Evolutionary conservation across 2,888 invertebrate genomes (phyloP).

Genomic region (Coelopa pilipes): DNA sequence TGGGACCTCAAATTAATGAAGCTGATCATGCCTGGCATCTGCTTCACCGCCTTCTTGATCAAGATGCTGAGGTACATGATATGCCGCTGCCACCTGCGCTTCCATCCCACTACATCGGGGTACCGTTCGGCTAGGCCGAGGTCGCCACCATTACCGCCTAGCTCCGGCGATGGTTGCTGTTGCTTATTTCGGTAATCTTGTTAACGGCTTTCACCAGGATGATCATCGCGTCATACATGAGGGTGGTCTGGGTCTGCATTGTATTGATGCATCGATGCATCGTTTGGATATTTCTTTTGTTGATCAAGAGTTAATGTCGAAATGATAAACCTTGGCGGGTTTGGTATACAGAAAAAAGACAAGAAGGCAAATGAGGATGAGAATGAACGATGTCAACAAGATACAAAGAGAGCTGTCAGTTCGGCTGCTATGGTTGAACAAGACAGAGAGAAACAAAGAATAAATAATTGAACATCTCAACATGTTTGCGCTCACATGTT

Average conservation of each 20-base stretch:
- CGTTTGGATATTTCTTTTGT: not conserved
- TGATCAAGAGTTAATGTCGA: not conserved
- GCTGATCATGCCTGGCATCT: slow-evolving; percentile 94
- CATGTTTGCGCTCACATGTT: too few relatives aligned
- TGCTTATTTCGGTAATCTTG: slow-evolving; percentile 88
- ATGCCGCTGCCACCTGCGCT: too few relatives aligned
- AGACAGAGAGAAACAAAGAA: slow-evolving; percentile 73
- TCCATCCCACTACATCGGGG: slow-evolving; percentile 38
- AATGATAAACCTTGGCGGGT: too few relatives aligned
- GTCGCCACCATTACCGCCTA: slow-evolving; percentile 85
- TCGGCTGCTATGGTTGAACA: too few relatives aligned
- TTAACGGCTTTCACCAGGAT: slow-evolving; percentile 92
- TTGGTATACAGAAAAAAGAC: too few relatives aligned
- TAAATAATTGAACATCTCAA: too few relatives aligned
- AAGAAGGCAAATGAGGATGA: too few relatives aligned
- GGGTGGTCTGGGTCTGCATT: slow-evolving; percentile 93
- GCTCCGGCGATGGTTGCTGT: slow-evolving; percentile 81
- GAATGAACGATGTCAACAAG: too few relatives aligned
- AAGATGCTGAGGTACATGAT: slow-evolving; percentile 96
- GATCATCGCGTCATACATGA: slow-evolving; percentile 95
- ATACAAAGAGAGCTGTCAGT: too few relatives aligned
- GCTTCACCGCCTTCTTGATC: slow-evolving; percentile 90
- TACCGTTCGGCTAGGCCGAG: slow-evolving; percentile 81
- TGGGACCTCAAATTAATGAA: slow-evolving; percentile 96
- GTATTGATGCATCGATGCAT: too few relatives aligned